Conservation (phyloP, 2,113 vertebrate genomes). For the Macaca mulatta region DNA sequence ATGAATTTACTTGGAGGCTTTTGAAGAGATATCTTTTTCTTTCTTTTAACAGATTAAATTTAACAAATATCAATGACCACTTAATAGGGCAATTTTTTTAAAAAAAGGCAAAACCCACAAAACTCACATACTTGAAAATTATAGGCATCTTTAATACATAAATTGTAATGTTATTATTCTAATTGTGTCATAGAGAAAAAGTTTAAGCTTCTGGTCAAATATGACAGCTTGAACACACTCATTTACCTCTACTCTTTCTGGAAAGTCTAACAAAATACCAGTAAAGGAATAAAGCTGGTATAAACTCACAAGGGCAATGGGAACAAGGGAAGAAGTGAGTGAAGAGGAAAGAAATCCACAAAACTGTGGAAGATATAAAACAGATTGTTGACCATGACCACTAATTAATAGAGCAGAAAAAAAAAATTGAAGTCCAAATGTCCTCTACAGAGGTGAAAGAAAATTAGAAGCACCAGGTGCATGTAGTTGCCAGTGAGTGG, state of each 20-base stretch:
- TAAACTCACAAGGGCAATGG: background rate
- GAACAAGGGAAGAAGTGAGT: background rate
- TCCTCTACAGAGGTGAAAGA: background rate
- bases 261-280: background rate
- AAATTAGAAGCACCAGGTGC: background rate
- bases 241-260: background rate
- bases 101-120: background rate
- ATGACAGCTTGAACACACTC: background rate
- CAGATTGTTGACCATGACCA: background rate
- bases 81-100: background rate
- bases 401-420: background rate
- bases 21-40: background rate
- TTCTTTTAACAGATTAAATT: constrained; percentile 5
- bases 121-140: background rate
- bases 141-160: background rate
- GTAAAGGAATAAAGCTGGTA: background rate
- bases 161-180: background rate
- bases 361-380: background rate
- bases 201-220: background rate
- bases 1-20: background rate
- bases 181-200: background rate
- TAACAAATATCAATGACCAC: background rate
- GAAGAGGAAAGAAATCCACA: background rate
- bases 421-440: too few species aligned
- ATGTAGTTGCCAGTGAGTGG: background rate